Evolutionary conservation across 2,888 invertebrate species (phyloP).

Genomic region (Nymphalis polychloros): DNA sequence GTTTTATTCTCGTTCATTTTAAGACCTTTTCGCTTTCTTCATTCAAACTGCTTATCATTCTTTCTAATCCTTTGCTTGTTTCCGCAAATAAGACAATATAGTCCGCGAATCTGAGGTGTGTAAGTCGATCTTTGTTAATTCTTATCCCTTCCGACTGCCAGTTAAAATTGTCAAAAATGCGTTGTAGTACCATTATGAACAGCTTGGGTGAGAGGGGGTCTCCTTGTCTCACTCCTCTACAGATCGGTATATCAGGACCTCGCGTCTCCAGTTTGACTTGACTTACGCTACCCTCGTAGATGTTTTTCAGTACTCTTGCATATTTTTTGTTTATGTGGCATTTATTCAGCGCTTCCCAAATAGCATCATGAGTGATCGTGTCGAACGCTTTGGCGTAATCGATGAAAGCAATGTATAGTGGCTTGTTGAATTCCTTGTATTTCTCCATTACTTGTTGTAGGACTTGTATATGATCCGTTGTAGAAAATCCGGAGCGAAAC

Average conservation of each 20-base stretch:
- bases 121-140: not conserved
- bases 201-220: no score
- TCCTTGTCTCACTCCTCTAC: no score
- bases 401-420: no score
- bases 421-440: not conserved
- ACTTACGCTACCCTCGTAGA: conserved; percentile 22
- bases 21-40: not conserved
- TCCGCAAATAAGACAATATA: not conserved
- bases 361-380: conserved; percentile 23
- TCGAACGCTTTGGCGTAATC: no score
- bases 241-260: no score
- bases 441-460: not conserved
- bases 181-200: no score
- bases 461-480: not conserved
- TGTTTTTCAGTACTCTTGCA: conserved; percentile 29
- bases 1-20: not conserved
- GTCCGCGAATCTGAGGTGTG: not conserved
- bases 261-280: not conserved
- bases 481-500: conserved; percentile 2
- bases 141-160: not conserved
- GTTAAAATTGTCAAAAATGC: not conserved
- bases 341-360: conserved; percentile 30
- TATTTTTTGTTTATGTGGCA: conserved; percentile 25
- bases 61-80: not conserved
- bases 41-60: not conserved